Evolutionary conservation across 1,140 invertebrate species (phyloP).

Genomic region (Brachionus manjavacas): DNA sequence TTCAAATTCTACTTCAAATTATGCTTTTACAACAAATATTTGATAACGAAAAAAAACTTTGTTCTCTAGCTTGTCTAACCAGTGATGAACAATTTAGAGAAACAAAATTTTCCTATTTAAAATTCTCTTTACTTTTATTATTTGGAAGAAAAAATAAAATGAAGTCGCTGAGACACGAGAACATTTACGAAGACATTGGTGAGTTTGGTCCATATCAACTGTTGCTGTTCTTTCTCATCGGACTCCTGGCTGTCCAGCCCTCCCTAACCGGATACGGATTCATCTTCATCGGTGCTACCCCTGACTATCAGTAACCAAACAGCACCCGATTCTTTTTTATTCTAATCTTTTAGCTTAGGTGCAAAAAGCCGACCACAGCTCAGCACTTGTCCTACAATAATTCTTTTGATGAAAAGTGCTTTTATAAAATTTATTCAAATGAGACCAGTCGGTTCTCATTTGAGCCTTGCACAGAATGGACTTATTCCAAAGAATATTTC

Average conservation of each 20-base stretch:
- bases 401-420: neutral
- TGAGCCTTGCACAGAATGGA: neutral
- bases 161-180: neutral
- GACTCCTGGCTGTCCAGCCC: neutral
- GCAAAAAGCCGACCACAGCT: neutral
- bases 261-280: neutral
- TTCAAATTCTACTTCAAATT: neutral
- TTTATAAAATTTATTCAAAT: neutral
- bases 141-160: neutral
- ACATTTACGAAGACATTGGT: conserved; percentile 2
- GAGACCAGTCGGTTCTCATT: neutral
- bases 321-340: neutral
- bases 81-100: neutral
- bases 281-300: neutral
- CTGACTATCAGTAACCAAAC: neutral
- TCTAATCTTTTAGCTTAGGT: neutral
- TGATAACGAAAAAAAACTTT: neutral
- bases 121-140: neutral
- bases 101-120: neutral
- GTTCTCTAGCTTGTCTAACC: neutral
- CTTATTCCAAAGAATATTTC: conserved; percentile 19
- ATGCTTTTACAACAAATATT: neutral
- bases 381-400: neutral
- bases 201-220: conserved; percentile 19
- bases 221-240: neutral